These are phyloP conservation scores for Streptopelia turtur DNA, from an alignment of 2,797 vertebrate genomes.

Conservation along the genomic window DNA sequence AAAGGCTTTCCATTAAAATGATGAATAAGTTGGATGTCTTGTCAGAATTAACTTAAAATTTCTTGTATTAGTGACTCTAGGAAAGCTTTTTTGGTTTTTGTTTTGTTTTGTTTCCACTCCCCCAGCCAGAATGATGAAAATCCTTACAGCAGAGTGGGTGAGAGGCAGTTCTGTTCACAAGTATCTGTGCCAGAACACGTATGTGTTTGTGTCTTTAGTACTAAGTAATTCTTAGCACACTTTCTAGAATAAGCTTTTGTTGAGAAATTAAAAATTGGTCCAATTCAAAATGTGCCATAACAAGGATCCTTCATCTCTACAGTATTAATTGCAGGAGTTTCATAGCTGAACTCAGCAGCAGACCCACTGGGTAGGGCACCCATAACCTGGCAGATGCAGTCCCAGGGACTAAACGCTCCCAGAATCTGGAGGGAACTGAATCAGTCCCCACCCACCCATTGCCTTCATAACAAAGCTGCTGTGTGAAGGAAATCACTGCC, in stretches of 20 bases:
- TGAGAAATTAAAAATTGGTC: not conserved
- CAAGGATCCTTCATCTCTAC: not conserved
- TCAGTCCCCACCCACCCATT: not conserved
- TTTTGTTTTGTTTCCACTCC: not conserved
- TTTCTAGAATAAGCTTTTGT: not conserved
- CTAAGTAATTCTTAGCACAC: not conserved
- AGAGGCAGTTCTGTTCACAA: no score
- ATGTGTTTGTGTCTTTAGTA: not conserved
- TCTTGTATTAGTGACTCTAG: not conserved
- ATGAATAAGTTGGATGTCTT: not conserved
- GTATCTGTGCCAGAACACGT: not conserved
- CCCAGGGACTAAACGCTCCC: not conserved
- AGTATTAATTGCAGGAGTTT: rapidly evolving
- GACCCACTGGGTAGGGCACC: not conserved
- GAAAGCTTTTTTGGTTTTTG: not conserved
- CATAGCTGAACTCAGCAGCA: not conserved
- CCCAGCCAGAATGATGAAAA: not conserved
- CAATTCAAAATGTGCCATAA: not conserved
- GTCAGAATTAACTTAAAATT: not conserved
- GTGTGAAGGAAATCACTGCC: not conserved
- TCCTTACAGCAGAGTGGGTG: not conserved
- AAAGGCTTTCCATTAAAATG: not conserved
- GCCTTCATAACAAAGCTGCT: not conserved
- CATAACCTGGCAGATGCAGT: not conserved
- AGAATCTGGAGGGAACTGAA: not conserved